Base-by-base conservation (phyloP, 2,888 invertebrate species). In the Hedychridium roseum region DNA sequence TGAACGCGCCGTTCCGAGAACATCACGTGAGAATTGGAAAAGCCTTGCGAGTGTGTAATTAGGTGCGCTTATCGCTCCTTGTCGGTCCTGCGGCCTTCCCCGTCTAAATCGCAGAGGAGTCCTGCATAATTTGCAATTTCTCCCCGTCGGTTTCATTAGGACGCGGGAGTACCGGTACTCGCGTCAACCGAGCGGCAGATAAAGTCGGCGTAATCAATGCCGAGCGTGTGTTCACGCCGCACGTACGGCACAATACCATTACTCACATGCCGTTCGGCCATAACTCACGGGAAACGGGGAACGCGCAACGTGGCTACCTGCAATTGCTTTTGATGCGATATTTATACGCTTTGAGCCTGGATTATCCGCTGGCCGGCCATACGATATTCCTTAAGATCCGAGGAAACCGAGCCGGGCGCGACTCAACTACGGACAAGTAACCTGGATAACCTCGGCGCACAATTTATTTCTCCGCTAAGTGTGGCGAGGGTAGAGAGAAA, bases 121-220 rank as follows among this genome's bases (percentile, higher is more conserved):
- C n/a, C n/a, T n/a, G n/a, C n/a, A n/a, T n/a, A n/a, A n/a, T n/a
- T n/a, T n/a, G n/a, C n/a, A n/a, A n/a, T n/a, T n/a, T n/a, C n/a
- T n/a, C n/a, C n/a, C n/a, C n/a, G n/a, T n/a, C n/a, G n/a, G 20
- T 9, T 40, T 30, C 27, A 40, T 40, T 30, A 26, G 30, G 39
- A 40, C 30, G 39, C 39, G 18, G 30, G 39, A 28, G 38, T 38
- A 15, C 11, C 16, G n/a, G 17, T 48, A 50, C 47, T 42, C 47
- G 16, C 35, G 35, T 49, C 43, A 41, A 36, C 21, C 18, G 14
- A 27, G 41, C 17, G 30, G 27, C 47, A 50, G 47, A 50, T 44
- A 47, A 35, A 30, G n/a, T 21, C 37, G 40, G 14, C 23, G 47
- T 42, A 50, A 50, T 50, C 50, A 40, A 50, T 50, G 47, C 47